Evolutionary conservation across 1,140 invertebrate species (phyloP).

Genomic region (Telenomus remus): DNA sequence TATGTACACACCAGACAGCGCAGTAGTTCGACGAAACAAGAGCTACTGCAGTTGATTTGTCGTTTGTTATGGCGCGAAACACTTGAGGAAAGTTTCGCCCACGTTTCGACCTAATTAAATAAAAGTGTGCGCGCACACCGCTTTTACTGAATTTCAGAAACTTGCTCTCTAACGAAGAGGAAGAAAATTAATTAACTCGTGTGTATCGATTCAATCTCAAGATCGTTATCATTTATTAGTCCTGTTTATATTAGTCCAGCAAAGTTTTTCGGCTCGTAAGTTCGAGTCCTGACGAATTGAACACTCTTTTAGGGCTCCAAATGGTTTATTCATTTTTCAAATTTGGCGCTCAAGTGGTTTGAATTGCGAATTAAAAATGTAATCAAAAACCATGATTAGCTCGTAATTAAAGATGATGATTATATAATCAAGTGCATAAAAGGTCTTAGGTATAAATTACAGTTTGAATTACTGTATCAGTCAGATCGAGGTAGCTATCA

Average conservation of each 20-base stretch:
- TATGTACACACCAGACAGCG: conserved; percentile 30
- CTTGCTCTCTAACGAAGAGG: conserved; percentile 15
- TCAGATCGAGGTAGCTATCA: conserved; percentile 1
- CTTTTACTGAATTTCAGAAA: conserved; percentile 8
- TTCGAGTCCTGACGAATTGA: no score
- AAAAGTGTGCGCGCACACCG: conserved; percentile 18
- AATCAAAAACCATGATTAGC: no score
- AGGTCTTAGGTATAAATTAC: no score
- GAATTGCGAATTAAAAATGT: no score
- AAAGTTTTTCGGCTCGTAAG: background rate
- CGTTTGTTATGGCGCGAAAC: conserved; percentile 23
- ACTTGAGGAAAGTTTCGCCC: conserved; percentile 26
- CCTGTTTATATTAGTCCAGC: background rate
- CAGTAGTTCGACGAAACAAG: conserved; percentile 33
- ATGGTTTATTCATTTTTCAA: no score
- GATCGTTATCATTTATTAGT: background rate
- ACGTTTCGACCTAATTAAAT: conserved; percentile 32
- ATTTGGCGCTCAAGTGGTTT: no score
- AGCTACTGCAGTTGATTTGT: conserved; percentile 27
- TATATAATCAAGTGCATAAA: no score
- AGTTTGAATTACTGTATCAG: no score
- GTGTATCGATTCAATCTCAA: conserved; percentile 5
- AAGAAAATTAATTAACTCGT: conserved; percentile 6
- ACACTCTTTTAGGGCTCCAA: no score
- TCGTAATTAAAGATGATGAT: no score